These are phyloP conservation scores for Erythrocercus mccallii DNA, from an alignment of 2,113 vertebrate species.

Conservation along the genomic window DNA sequence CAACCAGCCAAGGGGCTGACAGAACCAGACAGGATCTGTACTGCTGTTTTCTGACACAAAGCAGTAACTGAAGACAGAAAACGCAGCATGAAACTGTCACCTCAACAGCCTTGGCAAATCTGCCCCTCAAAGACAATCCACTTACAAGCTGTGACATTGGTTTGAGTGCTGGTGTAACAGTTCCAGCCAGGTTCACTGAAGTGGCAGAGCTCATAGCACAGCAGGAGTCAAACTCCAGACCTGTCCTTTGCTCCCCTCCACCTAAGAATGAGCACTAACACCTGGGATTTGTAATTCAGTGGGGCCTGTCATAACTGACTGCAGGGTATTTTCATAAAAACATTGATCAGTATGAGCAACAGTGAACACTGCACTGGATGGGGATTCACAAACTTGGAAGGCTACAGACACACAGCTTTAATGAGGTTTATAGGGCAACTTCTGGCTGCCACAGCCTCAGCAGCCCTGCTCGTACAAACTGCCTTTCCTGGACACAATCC, in stretches of 20 bases:
- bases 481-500: background rate
- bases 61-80: background rate
- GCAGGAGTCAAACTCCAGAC: background rate
- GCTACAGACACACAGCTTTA: conserved; percentile 19
- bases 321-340: background rate
- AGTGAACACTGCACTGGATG: background rate
- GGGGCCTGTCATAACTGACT: background rate
- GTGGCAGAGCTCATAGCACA: background rate
- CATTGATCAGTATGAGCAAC: background rate
- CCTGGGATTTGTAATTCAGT: accelerated
- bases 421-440: background rate
- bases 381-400: background rate
- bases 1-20: background rate
- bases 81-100: background rate
- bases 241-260: background rate
- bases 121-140: background rate
- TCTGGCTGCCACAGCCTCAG: background rate
- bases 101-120: background rate
- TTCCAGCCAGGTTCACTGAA: background rate
- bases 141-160: accelerated
- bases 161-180: background rate
- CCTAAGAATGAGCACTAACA: accelerated
- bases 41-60: background rate
- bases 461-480: background rate
- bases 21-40: background rate